Evolutionary conservation across 1,140 invertebrate species (phyloP).

Genomic region (Drosophila trapezifrons): DNA sequence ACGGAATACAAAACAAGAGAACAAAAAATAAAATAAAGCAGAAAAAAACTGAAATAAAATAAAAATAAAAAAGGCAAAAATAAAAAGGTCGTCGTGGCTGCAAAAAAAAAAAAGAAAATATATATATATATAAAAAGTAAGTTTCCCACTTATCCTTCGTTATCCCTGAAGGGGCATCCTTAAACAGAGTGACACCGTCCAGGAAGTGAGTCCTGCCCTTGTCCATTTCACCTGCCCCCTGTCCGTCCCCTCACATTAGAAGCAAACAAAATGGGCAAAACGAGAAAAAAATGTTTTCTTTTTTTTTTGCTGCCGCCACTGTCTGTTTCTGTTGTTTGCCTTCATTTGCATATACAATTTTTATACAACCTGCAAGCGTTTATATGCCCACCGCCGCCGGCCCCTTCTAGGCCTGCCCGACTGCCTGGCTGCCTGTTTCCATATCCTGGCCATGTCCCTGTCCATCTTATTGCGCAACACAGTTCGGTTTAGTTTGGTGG

Average conservation of each 20-base stretch:
- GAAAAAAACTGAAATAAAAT: constrained; percentile 12
- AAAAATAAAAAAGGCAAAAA: neutral
- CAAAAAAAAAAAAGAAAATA: constrained; percentile 3
- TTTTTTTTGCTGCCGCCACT: constrained; percentile 34
- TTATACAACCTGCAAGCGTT: constrained; percentile 65
- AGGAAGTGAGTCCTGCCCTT: constrained; percentile 31
- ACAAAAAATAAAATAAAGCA: constrained; percentile 4
- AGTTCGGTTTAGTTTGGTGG: constrained; percentile 27
- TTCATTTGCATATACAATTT: constrained; percentile 82
- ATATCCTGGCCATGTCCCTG: constrained; percentile 15
- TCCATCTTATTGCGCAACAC: constrained; percentile 32
- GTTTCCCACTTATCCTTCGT: constrained; percentile 36
- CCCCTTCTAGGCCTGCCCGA: constrained; percentile 35
- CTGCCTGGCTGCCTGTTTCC: constrained; percentile 21
- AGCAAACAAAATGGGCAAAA: constrained; percentile 33
- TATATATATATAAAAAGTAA: constrained; percentile 16
- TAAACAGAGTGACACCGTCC: constrained; percentile 46
- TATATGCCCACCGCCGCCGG: constrained; percentile 49
- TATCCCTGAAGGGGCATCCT: constrained; percentile 47
- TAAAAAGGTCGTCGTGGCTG: neutral
- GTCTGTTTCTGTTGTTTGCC: constrained; percentile 58
- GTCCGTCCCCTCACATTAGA: constrained; percentile 19
- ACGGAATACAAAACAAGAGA: constrained; percentile 64
- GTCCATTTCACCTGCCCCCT: constrained; percentile 22
- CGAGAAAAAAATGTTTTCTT: constrained; percentile 15